These are phyloP conservation scores for Bergia puertoricense DNA, from an alignment of 92 coral and sea anemone genomes.

Conservation along the genomic window DNA sequence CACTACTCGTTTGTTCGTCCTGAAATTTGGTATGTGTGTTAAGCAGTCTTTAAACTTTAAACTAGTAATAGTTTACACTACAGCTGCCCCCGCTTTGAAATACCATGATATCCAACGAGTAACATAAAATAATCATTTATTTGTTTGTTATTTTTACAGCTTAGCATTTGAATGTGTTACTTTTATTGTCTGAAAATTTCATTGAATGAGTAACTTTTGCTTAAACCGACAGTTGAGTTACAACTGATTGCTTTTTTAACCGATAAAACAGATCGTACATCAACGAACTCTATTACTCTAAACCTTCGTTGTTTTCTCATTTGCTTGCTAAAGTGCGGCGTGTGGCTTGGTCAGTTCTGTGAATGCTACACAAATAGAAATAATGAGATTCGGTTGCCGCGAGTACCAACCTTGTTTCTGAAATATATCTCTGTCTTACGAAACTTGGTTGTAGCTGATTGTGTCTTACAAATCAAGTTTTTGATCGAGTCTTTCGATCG, in stretches of 20 bases:
- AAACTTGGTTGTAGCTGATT: too few relatives aligned
- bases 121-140: constrained; percentile 3
- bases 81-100: not conserved
- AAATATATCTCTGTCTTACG: too few relatives aligned
- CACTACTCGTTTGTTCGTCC: too few relatives aligned
- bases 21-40: too few relatives aligned
- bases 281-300: not conserved
- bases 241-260: constrained; percentile 1
- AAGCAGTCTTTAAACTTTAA: too few relatives aligned
- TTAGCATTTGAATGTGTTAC: not conserved
- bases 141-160: not conserved
- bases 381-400: too few relatives aligned
- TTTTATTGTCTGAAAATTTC: too few relatives aligned
- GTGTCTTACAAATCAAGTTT: too few relatives aligned
- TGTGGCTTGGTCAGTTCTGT: constrained; percentile 9
- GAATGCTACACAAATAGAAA: not conserved
- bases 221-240: not conserved
- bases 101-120: constrained; percentile 6
- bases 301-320: constrained; percentile 5
- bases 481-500: too few relatives aligned
- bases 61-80: too few relatives aligned
- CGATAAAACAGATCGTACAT: not conserved
- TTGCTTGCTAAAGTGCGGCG: not conserved
- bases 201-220: constrained; percentile 8
- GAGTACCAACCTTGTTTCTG: too few relatives aligned